Evolutionary conservation across 2,113 vertebrate genomes (phyloP), one percentile per base, ranked within the genome.

Genomic region (Lepisosteus osseus): DNA sequence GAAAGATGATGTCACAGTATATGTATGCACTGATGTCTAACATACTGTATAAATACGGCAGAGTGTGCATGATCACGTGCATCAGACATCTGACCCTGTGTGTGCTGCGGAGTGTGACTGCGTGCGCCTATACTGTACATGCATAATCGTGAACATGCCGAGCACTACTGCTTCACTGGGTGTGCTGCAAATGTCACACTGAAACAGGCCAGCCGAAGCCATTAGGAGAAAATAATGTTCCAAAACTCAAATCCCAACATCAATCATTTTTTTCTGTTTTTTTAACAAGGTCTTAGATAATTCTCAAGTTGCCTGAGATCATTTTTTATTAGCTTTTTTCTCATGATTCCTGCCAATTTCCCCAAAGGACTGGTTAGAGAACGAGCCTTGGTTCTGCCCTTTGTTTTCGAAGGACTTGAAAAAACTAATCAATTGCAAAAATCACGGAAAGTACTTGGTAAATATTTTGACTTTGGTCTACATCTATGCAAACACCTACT

Each of bases 1-100:
- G 75, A 76, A 77, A 85, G 76, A 79, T 89, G 84, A 88, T 82
- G 85, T 88, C 84, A 86, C 72, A 67, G 75, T 76, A 80, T 69
- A 78, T 72, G 80, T 71, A 86, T 84, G 82, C 44, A 47, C 73
- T 80, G 83, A 88, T 85, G 78, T 78, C 73, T 79, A 85, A 84
- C 84, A 86, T 76, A 85, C 83, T 51, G 47, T 51, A 9, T 51
- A 51, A 51, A 51, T 51, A 51, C 47, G 9, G 47, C 47, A 44
- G 29, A 29, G 45, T 62, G 47, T 11, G 54, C 47, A 51, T 51
- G 47, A 51, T 51, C 47, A 51, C 47, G 47, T 51, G 47, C 47
- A 51, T 6, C 47, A 51, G 47, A 51, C 47, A 51, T 51, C 5
- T 44, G 63, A 42, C 40, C 9, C 7, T 65, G 63, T 42, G 4